Evolutionary conservation across 2,797 vertebrate genomes (phyloP).

Genomic region (Melopsittacus undulatus): DNA sequence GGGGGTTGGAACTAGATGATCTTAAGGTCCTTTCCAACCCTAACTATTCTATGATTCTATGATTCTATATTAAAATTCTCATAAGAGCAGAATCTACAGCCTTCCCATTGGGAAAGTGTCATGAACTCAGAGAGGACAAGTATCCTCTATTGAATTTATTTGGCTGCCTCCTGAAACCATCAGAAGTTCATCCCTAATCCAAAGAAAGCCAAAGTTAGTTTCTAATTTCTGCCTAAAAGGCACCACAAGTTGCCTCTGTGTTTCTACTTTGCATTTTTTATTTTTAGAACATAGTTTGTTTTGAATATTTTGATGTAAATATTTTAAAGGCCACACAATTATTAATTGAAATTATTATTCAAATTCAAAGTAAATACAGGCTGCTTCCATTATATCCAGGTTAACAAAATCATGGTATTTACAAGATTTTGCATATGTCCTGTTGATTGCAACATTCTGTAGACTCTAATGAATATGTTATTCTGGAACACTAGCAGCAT

Average conservation of each 20-base stretch:
- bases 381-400: not conserved
- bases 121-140: not conserved
- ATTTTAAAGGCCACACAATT: not conserved
- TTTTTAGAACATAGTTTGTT: not conserved
- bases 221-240: not conserved
- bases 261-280: not conserved
- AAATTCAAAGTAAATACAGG: not conserved
- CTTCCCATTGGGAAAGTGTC: not conserved
- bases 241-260: not conserved
- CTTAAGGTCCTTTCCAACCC: no score
- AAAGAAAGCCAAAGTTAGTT: not conserved
- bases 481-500: fast-evolving
- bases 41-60: no score
- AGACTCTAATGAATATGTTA: not conserved
- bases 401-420: not conserved
- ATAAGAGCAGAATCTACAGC: not conserved
- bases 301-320: not conserved
- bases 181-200: not conserved
- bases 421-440: not conserved
- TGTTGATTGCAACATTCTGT: not conserved
- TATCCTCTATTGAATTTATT: not conserved
- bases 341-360: not conserved
- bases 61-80: not conserved
- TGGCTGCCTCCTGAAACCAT: not conserved
- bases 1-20: no score